Conservation (phyloP, 2,113 vertebrate species). For the Miniopterus natalensis region DNA sequence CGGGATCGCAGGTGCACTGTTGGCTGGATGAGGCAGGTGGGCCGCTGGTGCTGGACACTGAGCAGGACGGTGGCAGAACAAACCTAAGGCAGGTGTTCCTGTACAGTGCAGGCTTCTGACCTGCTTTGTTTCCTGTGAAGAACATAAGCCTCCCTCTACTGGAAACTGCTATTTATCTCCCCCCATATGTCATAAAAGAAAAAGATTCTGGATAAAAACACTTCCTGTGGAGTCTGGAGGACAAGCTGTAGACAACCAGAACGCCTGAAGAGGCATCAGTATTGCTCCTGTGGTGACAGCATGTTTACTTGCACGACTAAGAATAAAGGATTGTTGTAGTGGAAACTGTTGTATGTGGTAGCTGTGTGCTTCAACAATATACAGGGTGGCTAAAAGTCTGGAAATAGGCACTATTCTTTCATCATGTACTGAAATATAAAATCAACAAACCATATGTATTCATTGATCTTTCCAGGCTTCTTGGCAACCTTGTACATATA, state of each 20-base stretch:
- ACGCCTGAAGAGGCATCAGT: background rate
- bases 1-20: background rate
- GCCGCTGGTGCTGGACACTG: background rate
- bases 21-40: background rate
- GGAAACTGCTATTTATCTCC: background rate
- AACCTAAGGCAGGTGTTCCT: background rate
- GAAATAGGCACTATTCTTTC: background rate
- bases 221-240: background rate
- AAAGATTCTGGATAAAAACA: too few relatives aligned
- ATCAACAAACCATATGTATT: background rate
- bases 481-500: background rate
- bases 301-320: background rate
- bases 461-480: background rate
- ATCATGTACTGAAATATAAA: background rate
- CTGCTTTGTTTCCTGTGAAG: background rate
- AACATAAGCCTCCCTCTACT: constrained; percentile 4
- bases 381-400: background rate
- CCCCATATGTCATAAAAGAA: background rate
- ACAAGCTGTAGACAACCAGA: background rate
- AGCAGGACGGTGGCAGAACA: background rate
- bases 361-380: background rate
- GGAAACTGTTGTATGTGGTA: background rate
- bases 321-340: background rate
- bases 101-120: background rate
- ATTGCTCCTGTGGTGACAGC: background rate